phyloP scores from a whole-genome alignment of 2,113 vertebrate species.

The Symphodus melops region DNA sequence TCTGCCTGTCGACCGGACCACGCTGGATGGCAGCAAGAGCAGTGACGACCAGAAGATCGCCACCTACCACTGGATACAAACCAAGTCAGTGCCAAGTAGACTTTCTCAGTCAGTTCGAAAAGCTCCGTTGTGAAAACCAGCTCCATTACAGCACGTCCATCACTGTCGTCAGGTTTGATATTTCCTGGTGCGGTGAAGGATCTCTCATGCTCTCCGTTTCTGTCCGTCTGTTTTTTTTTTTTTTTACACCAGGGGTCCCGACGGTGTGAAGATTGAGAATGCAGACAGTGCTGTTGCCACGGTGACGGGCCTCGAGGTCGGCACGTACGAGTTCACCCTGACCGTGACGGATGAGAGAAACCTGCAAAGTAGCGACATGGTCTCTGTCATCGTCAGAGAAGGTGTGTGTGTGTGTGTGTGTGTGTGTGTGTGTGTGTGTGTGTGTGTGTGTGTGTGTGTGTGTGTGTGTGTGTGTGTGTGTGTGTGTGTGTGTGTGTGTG shows the following conservation, averaged over 20 bases:
- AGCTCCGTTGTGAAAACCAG: no score
- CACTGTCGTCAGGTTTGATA: not conserved
- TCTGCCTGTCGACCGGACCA: slow-evolving; percentile 94
- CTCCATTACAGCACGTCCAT: not conserved
- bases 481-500: slow-evolving; percentile 48
- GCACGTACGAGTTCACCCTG: slow-evolving; percentile 91
- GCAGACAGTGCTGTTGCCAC: slow-evolving; percentile 89
- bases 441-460: slow-evolving; percentile 46
- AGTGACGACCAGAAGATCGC: slow-evolving; percentile 94
- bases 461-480: slow-evolving; percentile 49
- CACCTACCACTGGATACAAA: slow-evolving; percentile 93
- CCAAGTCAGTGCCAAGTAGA: slow-evolving; percentile 80
- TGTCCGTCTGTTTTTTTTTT: slow-evolving; percentile 27
- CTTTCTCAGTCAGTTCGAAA: no score
- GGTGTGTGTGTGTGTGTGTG: slow-evolving; percentile 66
- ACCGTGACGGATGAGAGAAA: slow-evolving; percentile 93
- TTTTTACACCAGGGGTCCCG: slow-evolving; percentile 87
- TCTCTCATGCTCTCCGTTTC: not conserved
- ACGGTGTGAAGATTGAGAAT: slow-evolving; percentile 93
- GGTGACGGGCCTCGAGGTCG: slow-evolving; percentile 93
- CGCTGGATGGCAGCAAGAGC: slow-evolving; percentile 95
- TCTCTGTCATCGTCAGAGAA: slow-evolving; percentile 94
- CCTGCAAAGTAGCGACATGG: slow-evolving; percentile 88
- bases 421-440: not conserved
- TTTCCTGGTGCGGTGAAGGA: not conserved